Evolutionary conservation across 1,140 invertebrate species (phyloP), one percentile per base, ranked within the genome.

Genomic region (Diprion similis): DNA sequence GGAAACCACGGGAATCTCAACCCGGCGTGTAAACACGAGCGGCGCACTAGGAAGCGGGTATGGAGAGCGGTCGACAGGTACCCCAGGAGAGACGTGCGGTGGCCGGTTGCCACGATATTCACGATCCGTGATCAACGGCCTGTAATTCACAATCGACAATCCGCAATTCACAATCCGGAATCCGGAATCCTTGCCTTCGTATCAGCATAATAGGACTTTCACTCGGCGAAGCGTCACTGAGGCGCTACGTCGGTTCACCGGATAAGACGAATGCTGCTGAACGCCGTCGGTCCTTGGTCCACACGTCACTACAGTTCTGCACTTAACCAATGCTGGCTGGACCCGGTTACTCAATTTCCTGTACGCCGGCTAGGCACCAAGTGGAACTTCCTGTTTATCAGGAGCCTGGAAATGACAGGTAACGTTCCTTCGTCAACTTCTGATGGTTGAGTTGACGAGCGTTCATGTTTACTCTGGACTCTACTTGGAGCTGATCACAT

Each of bases 11-110:
- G 51, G 51, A 8, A 59, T 17, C 51, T 59, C 51, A 17, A 59
- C 51, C 51, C 51, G 51, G 51, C 51, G n/a, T 59, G 51, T 59
- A 59, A 59, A 59, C 51, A 59, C 51, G 51, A 59, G 51, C n/a
- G 51, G 51, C n/a, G 51, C 51, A 59, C 51, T 59, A 59, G 51
- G 51, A 59, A 59, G 51, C 51, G 51, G 51, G 11, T 59, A 59
- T 59, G n/a, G 51, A 59, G 51, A 59, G 24, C 24, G 24, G 24
- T 59, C 51, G n/a, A 59, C 51, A 59, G 51, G 51, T 59, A 59
- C 6, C 51, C 51, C 6, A 59, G 51, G 51, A 13, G 51, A n/a
- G 51, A 7, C 51, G 51, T 8, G 51, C 51, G 51, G 51, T 59
- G 51, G 51, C 51, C 8, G 51, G 51, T 9, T 59, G 51, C 51